Conservation (phyloP, 1,140 invertebrate genomes). For the Pristionchus pacificus region DNA sequence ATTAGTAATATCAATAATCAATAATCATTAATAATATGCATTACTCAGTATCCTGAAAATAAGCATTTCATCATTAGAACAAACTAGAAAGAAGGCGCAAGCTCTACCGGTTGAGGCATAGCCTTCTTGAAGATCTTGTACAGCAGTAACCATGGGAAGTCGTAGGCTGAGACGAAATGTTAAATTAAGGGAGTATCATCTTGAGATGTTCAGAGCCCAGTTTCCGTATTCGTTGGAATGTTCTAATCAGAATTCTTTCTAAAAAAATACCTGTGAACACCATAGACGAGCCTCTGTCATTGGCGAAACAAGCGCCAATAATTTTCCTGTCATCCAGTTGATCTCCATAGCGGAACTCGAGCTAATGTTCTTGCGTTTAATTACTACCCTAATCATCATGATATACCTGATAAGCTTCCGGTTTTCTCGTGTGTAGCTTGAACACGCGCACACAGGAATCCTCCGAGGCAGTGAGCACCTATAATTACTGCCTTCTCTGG, state of each 20-base stretch:
- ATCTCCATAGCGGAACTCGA: not conserved
- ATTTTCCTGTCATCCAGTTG: not conserved
- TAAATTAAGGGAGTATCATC: not conserved
- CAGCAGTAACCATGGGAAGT: not conserved
- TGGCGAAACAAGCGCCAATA: not conserved
- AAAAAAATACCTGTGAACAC: no score
- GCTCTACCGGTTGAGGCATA: no score
- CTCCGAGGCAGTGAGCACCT: conserved; percentile 13
- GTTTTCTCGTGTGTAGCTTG: conserved; percentile 30
- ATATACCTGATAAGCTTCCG: conserved; percentile 25
- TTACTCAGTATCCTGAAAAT: no score
- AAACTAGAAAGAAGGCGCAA: no score
- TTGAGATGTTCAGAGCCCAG: not conserved
- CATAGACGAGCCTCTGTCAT: not conserved
- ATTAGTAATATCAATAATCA: no score
- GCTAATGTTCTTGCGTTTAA: not conserved
- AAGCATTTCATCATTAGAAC: no score
- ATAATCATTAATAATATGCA: no score
- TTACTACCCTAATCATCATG: not conserved
- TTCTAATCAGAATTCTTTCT: no score
- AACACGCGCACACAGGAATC: conserved; percentile 21
- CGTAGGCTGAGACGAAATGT: not conserved
- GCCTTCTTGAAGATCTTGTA: not conserved
- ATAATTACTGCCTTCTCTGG: no score
- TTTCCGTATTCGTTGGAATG: no score